Evolutionary conservation across 1,140 invertebrate species (phyloP), one percentile per base, ranked within the genome.

Genomic region (Harpegnathos saltator): DNA sequence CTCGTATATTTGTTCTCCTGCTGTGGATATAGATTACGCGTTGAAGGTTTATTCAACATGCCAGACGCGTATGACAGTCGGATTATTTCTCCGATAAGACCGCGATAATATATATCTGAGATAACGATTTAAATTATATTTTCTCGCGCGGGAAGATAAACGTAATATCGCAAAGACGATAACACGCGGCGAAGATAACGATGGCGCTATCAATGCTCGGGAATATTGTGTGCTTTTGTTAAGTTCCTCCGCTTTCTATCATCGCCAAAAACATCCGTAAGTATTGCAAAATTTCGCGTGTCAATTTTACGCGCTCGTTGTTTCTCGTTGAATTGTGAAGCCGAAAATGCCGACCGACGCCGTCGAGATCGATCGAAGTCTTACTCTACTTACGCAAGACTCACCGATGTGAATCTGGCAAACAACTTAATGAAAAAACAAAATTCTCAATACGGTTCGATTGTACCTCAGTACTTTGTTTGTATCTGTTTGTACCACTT

Each of bases 91-190:
- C 11, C 26, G 68, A 71, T 71, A 71, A 71, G 50, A 1, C 29
- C 56, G 48, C 9, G 66, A 71, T 71, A 38, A 56, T 38, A 7
- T 33, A 19, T 12, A 71, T 50, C 1, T 0, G 24, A 69, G 66
- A 69, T 69, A 69, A 54, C 48, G 26, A 33, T 69, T 29, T 19
- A 26, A n/a, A 7, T 69, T 44, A 9, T 44, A 44, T 44, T 44
- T 44, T 44, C 38, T 68, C 15, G 26, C 12, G 29, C 17, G 12
- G 17, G 29, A 11, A 58, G 22, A 24, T 44, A 26, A 52, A 68
- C 24, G 52, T 38, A 44, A 44, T 58, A 19, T n/a, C 19, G 14
- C 22, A 15, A n/a, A 56, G 15, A 12, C 15, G 33, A 19, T 58
- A 58, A 59, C 22, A 19, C 3, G 38, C 38, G 38, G 44, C 44